phyloP scores from a whole-genome alignment of 2,113 vertebrate species.

The Pardalotus punctatus region DNA sequence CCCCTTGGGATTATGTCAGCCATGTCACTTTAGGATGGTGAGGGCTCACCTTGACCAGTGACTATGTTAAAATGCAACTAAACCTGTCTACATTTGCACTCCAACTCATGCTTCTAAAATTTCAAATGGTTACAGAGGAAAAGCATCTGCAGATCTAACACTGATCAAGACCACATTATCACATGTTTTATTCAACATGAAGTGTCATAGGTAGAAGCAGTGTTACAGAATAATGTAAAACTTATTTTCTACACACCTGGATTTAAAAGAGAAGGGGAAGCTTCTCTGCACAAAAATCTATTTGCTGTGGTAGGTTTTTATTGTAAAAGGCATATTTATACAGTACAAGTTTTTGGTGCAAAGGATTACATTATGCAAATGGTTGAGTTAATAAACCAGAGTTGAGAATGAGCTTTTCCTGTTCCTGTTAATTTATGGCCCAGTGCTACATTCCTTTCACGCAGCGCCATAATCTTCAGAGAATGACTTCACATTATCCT shows the following conservation, averaged over 20 bases:
- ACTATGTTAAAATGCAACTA: slow-evolving; percentile 30
- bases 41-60: neutral
- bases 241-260: neutral
- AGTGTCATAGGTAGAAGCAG: neutral
- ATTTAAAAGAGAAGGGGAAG: neutral
- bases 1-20: slow-evolving; percentile 2
- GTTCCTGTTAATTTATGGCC: neutral
- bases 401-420: neutral
- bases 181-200: neutral
- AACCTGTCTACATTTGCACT: neutral
- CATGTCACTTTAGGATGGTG: neutral
- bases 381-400: neutral
- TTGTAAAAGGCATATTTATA: neutral
- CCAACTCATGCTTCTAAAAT: neutral
- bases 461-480: neutral
- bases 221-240: neutral
- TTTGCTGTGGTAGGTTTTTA: neutral
- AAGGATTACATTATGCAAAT: neutral
- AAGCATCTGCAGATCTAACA: neutral
- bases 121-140: neutral
- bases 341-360: neutral
- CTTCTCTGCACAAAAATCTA: neutral
- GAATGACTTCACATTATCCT: neutral
- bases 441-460: neutral
- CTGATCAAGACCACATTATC: neutral